These are phyloP conservation scores for Choreutis nemorana DNA, from an alignment of 2,888 invertebrate genomes.

Conservation along the genomic window DNA sequence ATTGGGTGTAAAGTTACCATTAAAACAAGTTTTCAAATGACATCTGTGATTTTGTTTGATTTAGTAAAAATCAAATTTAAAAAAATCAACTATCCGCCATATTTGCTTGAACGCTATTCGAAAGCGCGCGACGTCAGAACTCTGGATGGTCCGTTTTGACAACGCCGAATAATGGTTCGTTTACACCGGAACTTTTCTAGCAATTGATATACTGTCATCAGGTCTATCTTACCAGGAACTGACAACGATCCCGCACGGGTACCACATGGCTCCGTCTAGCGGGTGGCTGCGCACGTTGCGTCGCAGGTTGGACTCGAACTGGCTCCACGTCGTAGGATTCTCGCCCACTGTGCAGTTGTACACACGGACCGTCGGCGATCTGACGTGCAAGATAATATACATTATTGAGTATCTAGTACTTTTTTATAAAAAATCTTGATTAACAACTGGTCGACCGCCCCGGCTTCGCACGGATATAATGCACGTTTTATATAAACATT, in stretches of 20 bases:
- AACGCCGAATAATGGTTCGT: too few relatives aligned
- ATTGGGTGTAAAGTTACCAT: too few relatives aligned
- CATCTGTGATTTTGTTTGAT: too few relatives aligned
- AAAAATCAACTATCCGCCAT: background rate
- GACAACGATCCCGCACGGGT: conserved; percentile 65
- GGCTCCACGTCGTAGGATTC: conserved; percentile 76
- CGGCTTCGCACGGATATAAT: too few relatives aligned
- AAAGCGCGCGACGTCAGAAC: too few relatives aligned
- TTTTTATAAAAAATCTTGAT: background rate
- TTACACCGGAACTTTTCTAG: background rate
- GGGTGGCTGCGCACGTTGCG: conserved; percentile 65
- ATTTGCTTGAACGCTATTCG: background rate
- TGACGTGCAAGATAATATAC: too few relatives aligned
- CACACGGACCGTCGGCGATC: conserved; percentile 51
- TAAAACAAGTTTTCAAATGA: too few relatives aligned
- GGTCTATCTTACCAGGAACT: conserved; percentile 64
- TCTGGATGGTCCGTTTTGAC: too few relatives aligned
- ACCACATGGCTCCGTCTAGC: conserved; percentile 71
- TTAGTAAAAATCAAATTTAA: background rate
- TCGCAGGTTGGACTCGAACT: conserved; percentile 63
- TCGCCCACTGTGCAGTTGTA: conserved; percentile 81
- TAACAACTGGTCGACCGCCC: background rate
- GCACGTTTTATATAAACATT: too few relatives aligned
- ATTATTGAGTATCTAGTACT: too few relatives aligned
- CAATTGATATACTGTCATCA: too few relatives aligned